Percentiles rank a stretch among this genome's conserved stretches.
These are phyloP conservation scores for Campylomormyrus tamandua DNA, from an alignment of 2,113 vertebrate species.

Conservation along the genomic window DNA sequence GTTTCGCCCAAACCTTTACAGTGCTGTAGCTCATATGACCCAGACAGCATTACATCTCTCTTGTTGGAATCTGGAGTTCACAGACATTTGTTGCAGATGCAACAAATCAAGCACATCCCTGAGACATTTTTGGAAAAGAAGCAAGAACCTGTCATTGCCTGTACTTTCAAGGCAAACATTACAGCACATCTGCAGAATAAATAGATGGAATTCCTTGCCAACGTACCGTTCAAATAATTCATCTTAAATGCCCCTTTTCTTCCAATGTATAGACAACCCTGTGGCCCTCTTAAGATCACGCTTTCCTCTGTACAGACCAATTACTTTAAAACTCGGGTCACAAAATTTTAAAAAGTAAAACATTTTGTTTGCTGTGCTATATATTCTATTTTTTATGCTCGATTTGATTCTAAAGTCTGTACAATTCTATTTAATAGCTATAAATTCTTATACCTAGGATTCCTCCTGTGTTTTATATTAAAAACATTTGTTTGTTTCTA, in stretches of 20 bases:
- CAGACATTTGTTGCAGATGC: neutral
- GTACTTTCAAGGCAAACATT: neutral
- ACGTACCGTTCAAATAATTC: constrained; percentile 3
- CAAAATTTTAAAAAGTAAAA: neutral
- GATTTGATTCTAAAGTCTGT: constrained; percentile 31
- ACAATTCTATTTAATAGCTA: constrained; percentile 41
- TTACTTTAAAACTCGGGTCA: constrained; percentile 38
- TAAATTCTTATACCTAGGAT: constrained; percentile 37
- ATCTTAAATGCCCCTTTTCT: constrained; percentile 22
- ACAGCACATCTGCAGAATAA: neutral
- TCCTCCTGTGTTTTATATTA: constrained; percentile 31
- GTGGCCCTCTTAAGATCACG: constrained; percentile 49
- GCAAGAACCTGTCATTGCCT: neutral
- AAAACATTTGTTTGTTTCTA: constrained; percentile 28
- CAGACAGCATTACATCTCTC: neutral
- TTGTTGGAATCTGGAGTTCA: neutral
- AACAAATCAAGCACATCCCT: neutral
- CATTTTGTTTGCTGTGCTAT: constrained; percentile 24
- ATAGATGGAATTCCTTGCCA: neutral
- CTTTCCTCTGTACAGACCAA: constrained; percentile 38
- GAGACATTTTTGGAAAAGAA: neutral
- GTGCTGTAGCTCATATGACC: neutral
- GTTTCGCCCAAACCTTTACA: neutral
- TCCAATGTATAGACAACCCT: constrained; percentile 31
- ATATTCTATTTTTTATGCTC: constrained; percentile 23